A percentile compares a stretch with the other conserved stretches of the same genome.
Evolutionary conservation across 1,140 invertebrate species (phyloP).

Genomic region (Drosophila pruinosa): DNA sequence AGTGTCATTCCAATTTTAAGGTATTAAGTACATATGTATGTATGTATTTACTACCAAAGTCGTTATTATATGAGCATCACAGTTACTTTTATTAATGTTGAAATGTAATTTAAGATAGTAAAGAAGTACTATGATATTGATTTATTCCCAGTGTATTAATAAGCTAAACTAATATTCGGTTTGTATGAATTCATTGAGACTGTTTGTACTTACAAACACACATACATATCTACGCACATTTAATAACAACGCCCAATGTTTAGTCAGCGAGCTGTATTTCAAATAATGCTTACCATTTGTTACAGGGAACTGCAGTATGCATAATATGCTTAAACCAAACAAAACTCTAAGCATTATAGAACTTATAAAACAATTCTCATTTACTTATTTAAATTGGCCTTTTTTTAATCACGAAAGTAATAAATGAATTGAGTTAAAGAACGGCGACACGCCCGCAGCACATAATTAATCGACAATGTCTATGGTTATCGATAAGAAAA

Average conservation of each 20-base stretch:
- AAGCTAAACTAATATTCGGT: background rate
- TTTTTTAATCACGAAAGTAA: slow-evolving; percentile 16
- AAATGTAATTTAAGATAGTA: no score
- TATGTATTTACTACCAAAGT: background rate
- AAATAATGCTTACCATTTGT: slow-evolving; percentile 36
- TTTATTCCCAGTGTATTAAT: background rate
- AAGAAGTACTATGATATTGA: background rate
- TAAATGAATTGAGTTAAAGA: slow-evolving; percentile 22
- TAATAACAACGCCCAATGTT: slow-evolving; percentile 60
- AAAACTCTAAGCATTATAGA: slow-evolving; percentile 43
- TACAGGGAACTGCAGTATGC: slow-evolving; percentile 34
- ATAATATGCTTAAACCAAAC: slow-evolving; percentile 40
- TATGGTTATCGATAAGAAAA: background rate
- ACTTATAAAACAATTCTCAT: slow-evolving; percentile 19
- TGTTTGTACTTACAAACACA: slow-evolving; percentile 1
- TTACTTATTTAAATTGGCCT: slow-evolving; percentile 9
- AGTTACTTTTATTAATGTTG: no score
- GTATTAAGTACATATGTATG: background rate
- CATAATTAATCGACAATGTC: slow-evolving; percentile 9
- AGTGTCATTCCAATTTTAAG: no score
- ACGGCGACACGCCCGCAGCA: slow-evolving; percentile 42
- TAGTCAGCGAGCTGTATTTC: slow-evolving; percentile 14
- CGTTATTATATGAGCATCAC: no score
- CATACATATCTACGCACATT: slow-evolving; percentile 1
- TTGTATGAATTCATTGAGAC: background rate